These are phyloP conservation scores for Linhomoeus sp. DNA, from an alignment of 2,888 invertebrate species.

Conservation along the genomic window DNA sequence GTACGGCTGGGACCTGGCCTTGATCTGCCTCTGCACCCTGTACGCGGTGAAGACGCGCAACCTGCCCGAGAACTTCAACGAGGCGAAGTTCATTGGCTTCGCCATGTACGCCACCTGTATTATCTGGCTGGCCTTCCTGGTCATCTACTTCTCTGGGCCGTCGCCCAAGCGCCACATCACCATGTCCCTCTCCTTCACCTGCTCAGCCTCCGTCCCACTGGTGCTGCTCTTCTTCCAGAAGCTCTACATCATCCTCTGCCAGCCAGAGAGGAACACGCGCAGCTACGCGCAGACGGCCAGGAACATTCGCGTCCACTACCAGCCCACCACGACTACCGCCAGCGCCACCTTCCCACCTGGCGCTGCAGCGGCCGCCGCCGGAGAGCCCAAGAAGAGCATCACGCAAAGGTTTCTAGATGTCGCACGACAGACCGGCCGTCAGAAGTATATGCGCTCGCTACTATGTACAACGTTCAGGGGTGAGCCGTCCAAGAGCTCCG, in stretches of 20 bases:
- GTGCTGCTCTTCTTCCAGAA: slow-evolving; percentile 53
- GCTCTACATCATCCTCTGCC: slow-evolving; percentile 50
- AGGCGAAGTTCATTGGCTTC: slow-evolving; percentile 49
- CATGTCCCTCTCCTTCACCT: slow-evolving; percentile 48
- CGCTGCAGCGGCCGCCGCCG: background rate
- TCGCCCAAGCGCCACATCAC: slow-evolving; percentile 24
- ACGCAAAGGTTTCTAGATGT: no score
- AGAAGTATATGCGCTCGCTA: no score
- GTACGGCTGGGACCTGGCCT: slow-evolving; percentile 47
- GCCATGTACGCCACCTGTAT: slow-evolving; percentile 97
- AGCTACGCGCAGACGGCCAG: slow-evolving; percentile 52
- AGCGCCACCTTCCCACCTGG: slow-evolving; percentile 37
- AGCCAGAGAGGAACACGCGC: slow-evolving; percentile 54
- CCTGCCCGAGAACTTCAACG: slow-evolving; percentile 95
- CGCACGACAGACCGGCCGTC: no score
- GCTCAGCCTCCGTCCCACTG: slow-evolving; percentile 26
- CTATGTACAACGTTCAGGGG: no score
- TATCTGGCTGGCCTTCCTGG: slow-evolving; percentile 91
- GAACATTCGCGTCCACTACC: slow-evolving; percentile 44
- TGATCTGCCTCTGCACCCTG: slow-evolving; percentile 63
- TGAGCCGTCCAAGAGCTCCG: no score
- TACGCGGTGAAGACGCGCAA: slow-evolving; percentile 87
- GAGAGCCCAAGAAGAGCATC: background rate
- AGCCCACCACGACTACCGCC: no score
- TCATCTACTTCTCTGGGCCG: slow-evolving; percentile 61